Evolutionary conservation across 2,888 invertebrate genomes (phyloP), one percentile per base, ranked within the genome.

Genomic region (Palloptera scutellata): DNA sequence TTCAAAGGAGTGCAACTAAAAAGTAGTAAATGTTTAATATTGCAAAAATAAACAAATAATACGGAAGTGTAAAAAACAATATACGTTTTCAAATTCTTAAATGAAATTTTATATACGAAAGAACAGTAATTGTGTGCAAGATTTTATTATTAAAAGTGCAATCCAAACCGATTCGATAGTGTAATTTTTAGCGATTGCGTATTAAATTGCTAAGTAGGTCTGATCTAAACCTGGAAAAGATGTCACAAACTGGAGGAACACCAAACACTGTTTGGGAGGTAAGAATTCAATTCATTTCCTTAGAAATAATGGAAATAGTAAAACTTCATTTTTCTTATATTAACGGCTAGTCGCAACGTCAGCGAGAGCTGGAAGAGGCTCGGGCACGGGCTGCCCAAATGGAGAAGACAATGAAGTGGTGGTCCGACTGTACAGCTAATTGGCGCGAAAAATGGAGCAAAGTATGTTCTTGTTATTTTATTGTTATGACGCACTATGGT

Each of bases 321-420:
- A 45, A 30, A 30, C 2, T 30, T 30, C 30, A n/a, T n/a, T 57
- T 58, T 3, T 59, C 57, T 41, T 48, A 12, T 51, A 11, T 15
- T 41, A 11, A 1, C 20, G 69, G 69, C 0, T 67, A 85, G 85
- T 84, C 85, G 4, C 85, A 85, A 59, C 77, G 85, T 1, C 85
- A 85, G 64, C 76, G 95, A 59, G 98, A 98, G 83, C 86, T 98
- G 73, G 97, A 98, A 80, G 98, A 98, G 81, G 96, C 97, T 0
- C 88, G 96, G 74, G 96, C 96, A 4, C 86, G 98, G 71, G 96
- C 97, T 15, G 93, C 96, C 0, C 98, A 98, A 86, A 98, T 98
- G 98, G 98, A 98, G 84, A 98, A 98, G 85, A 98, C 98, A 0
- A 98, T 98, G 97, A 88, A 97, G 68, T 98, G 98, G 98, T 98